Evolutionary conservation across 2,888 invertebrate species (phyloP), one percentile per base, ranked within the genome.

Genomic region (Lasioglossum zephyrum): DNA sequence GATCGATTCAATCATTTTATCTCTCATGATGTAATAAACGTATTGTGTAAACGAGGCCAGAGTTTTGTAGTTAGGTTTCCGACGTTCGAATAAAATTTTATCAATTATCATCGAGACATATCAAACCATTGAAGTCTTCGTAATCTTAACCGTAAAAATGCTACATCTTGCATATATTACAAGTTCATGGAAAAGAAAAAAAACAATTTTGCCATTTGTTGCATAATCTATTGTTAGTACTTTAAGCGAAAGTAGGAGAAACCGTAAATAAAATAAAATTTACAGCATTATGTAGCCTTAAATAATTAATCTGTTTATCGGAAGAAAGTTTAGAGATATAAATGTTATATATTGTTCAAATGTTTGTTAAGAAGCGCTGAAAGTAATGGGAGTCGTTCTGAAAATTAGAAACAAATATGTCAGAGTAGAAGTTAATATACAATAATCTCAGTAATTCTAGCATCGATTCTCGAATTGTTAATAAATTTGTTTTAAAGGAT

Each of bases 281-380:
- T 66, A 66, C 36, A 49, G 63, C 18, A 70, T 36, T 41, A 72
- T 72, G 31, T 81, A 53, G 53, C 70, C 47, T 70, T 47, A 47
- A 73, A 49, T n/a, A n/a, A n/a, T 13, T 70, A 47, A 81, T 26
- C 8, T 31, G 26, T 73, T 79, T 73, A 41, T 73, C 3, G 26
- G 66, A 11, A 41, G 39, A 41, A 60, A 41, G 31, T 9, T 75
- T 57, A 41, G 8, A 63, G 31, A 36, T 75, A 70, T 70, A 41
- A 11, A 72, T 16, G 60, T 76, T 44, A 22, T 36, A 57, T 39
- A 44, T 47, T 53, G 31, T 57, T 82, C 31, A 41, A 66, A 36
- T 44, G 36, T 73, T 47, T 74, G 22, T 69, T 79, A 36, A 18
- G 8, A 36, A 26, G 18, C 9, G 26, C 13, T 22, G 36, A 70